These are phyloP conservation scores for Neogale vison DNA, from an alignment of 2,113 vertebrate genomes.

Conservation along the genomic window DNA sequence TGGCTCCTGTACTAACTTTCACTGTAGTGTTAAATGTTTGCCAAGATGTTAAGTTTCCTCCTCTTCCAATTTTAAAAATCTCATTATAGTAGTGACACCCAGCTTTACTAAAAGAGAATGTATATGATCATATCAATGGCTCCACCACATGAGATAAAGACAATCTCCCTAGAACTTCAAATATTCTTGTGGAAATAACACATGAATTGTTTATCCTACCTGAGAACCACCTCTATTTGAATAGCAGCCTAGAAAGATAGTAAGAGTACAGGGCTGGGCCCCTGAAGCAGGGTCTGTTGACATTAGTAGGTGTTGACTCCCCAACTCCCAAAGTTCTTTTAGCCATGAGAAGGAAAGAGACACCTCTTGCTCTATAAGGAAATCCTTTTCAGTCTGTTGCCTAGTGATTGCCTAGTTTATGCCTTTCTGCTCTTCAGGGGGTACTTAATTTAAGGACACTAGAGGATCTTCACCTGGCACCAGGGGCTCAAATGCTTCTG, in stretches of 20 bases:
- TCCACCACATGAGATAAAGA: constrained; percentile 29
- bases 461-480: not conserved
- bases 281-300: not conserved
- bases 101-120: not conserved
- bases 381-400: not conserved
- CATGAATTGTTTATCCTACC: not conserved
- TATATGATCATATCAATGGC: not conserved
- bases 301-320: not conserved
- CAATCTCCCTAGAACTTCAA: not conserved
- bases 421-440: not conserved
- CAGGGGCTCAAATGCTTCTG: not conserved
- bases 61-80: constrained; percentile 31
- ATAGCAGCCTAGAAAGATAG: constrained; percentile 8
- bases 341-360: not conserved
- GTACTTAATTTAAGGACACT: not conserved
- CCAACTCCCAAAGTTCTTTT: not conserved
- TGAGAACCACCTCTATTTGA: constrained; percentile 56
- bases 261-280: not conserved
- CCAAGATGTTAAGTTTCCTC: not conserved
- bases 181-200: not conserved
- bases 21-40: not conserved
- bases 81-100: not conserved
- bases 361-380: not conserved
- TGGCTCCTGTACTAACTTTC: not conserved
- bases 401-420: not conserved